Evolutionary conservation across 1,140 invertebrate species (phyloP).

Genomic region (Brachionus sp.): DNA sequence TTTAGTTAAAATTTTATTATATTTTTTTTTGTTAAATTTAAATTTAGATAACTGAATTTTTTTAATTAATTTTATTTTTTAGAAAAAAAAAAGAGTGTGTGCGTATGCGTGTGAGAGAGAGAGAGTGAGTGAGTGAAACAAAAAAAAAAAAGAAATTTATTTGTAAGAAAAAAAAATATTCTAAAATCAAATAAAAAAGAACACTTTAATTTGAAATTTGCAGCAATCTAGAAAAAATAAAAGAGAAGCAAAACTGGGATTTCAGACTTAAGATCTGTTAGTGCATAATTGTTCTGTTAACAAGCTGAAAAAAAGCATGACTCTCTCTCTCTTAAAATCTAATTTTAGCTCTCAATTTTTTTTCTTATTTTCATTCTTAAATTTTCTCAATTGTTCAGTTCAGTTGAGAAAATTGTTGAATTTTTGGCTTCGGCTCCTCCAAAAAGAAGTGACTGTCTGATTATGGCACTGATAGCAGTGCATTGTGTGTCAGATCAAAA

Average conservation of each 20-base stretch:
- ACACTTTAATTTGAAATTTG: conserved; percentile 28
- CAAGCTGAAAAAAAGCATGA: neutral
- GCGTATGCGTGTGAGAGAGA: no score
- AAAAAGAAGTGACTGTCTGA: neutral
- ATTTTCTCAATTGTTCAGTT: neutral
- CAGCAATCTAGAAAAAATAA: neutral
- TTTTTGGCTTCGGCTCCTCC: neutral
- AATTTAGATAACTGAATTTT: no score
- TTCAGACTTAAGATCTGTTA: conserved; percentile 1
- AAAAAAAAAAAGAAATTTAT: neutral
- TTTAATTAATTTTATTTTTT: no score
- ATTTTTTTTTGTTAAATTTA: neutral
- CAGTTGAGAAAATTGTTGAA: no score
- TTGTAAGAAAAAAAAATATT: neutral
- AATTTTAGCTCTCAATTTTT: neutral
- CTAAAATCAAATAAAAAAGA: conserved; percentile 5
- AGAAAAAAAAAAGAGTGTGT: no score
- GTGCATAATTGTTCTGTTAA: conserved; percentile 8
- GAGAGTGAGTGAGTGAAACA: neutral
- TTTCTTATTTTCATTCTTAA: neutral
- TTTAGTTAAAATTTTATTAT: no score
- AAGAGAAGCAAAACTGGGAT: neutral
- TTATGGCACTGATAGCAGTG: conserved; percentile 10
- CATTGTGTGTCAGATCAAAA: neutral
- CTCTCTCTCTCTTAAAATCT: neutral